A percentile compares a stretch with the other conserved stretches of the same genome.
Evolutionary conservation across 2,888 invertebrate genomes (phyloP).

Genomic region (Saturnia japonica): DNA sequence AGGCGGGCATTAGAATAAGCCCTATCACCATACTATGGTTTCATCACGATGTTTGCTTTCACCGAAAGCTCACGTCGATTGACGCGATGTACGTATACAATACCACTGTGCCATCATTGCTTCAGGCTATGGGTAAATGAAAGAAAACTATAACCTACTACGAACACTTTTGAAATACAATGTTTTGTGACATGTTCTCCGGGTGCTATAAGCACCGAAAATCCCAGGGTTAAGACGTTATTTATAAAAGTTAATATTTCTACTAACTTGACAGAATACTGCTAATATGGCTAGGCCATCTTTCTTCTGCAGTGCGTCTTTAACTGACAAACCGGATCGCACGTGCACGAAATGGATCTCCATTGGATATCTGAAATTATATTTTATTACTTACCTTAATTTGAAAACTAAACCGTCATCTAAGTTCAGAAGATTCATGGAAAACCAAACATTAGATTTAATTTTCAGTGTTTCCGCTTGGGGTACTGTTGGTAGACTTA

Average conservation of each 20-base stretch:
- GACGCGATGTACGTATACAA: too few relatives aligned
- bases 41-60: too few relatives aligned
- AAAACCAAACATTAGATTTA: neutral
- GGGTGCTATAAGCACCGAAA: too few relatives aligned
- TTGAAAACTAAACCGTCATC: too few relatives aligned
- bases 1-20: too few relatives aligned
- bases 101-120: too few relatives aligned
- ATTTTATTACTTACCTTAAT: neutral
- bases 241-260: neutral
- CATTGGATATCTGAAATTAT: constrained; percentile 57
- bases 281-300: constrained; percentile 68
- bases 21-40: too few relatives aligned
- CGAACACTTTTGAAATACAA: neutral
- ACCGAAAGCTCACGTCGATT: too few relatives aligned
- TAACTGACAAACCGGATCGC: constrained; percentile 52
- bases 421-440: too few relatives aligned
- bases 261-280: constrained; percentile 64
- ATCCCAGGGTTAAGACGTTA: too few relatives aligned
- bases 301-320: constrained; percentile 48
- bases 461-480: neutral
- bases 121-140: too few relatives aligned
- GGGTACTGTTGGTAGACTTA: too few relatives aligned
- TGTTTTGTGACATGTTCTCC: neutral
- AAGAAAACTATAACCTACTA: neutral
- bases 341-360: constrained; percentile 73